Evolutionary conservation across 2,113 vertebrate genomes (phyloP), one percentile per base, ranked within the genome.

Genomic region (Oenanthe melanoleuca): DNA sequence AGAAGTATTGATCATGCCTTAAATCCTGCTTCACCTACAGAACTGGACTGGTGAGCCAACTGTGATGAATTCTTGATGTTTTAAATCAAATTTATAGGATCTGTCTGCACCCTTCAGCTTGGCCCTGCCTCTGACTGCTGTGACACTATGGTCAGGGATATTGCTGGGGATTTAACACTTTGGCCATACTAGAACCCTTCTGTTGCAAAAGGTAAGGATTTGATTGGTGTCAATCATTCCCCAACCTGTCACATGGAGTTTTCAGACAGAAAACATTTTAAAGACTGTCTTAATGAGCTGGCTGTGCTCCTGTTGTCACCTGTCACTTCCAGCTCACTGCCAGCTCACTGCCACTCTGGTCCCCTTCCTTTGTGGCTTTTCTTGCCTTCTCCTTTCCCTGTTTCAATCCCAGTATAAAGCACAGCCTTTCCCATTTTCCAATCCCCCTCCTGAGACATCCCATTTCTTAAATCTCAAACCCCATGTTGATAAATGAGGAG

Each of bases 221-320:
- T 98, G 97, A 97, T 95, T 98, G 97, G 84, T 95, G 96, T 95
- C 97, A 97, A 90, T 97, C 97, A 97, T 95, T 96, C 75, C 38
- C 73, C 93, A 96, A 88, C 75, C 95, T 95, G 92, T 97, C 97
- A 93, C 91, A 83, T 21, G 20, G 80, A 95, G 50, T 93, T 95
- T 87, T 42, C 11, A 96, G 92, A 70, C 82, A 97, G 94, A 61
- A 92, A 96, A 96, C 29, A 47, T 97, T 94, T 96, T 97, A 96
- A 97, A 93, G 88, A 85, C 94, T 91, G 67, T 82, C 86, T 97
- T 96, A 98, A 97, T 97, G 96, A 97, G 95, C 96, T 95, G 82
- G 94, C 78, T 90, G 60, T 37, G 56, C 81, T 95, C 13, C 55
- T 88, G 7, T 92, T 89, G 70, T 93, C 74, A 59, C 63, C 78